Percentiles rank a stretch among this genome's conserved stretches.
Evolutionary conservation across 2,113 vertebrate species (phyloP).

Genomic region (Echinops telfairi): DNA sequence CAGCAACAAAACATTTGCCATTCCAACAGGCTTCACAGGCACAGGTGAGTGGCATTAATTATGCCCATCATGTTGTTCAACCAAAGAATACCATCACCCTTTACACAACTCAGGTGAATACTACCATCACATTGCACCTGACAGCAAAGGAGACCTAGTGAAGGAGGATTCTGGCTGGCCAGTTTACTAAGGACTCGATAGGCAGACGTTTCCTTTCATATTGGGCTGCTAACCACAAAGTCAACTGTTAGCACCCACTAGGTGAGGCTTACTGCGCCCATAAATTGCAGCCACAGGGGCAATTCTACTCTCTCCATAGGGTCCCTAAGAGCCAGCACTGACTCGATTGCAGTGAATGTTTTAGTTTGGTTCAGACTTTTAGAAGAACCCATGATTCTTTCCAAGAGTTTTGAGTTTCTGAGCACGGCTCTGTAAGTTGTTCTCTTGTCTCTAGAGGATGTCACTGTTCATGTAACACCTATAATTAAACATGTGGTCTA

Average conservation of each 20-base stretch:
- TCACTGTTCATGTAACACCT: conserved; percentile 51
- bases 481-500: conserved; percentile 15
- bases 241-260: too few species aligned
- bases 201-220: not conserved
- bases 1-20: not conserved
- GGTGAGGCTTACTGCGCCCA: too few species aligned
- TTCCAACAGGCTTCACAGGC: not conserved
- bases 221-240: too few species aligned
- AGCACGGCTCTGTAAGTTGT: conserved; percentile 29
- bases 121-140: not conserved
- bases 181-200: not conserved
- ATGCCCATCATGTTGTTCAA: not conserved
- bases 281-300: too few species aligned
- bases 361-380: not conserved
- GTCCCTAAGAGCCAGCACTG: too few species aligned
- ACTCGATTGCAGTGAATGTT: not conserved
- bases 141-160: not conserved
- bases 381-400: not conserved
- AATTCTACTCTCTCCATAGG: too few species aligned
- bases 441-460: not conserved
- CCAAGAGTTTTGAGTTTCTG: conserved; percentile 53
- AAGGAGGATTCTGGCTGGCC: not conserved
- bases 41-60: not conserved
- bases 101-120: not conserved
- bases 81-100: not conserved